These are phyloP conservation scores for Podarcis siculus DNA, from an alignment of 2,797 vertebrate genomes.

Conservation along the genomic window DNA sequence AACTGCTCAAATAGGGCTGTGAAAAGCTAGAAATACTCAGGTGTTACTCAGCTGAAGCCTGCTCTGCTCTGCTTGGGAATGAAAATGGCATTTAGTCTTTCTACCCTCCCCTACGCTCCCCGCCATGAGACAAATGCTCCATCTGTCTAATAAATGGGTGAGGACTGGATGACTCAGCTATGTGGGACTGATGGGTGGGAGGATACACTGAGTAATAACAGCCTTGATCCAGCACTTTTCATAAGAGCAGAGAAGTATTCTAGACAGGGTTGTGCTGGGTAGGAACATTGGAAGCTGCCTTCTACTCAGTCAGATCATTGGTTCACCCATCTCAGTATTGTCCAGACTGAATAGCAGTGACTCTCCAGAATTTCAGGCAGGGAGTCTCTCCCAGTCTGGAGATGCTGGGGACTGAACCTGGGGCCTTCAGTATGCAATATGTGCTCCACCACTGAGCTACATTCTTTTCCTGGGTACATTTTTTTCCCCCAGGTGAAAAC, in stretches of 20 bases:
- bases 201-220: background rate
- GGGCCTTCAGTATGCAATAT: no score
- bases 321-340: no score
- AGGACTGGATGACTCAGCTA: background rate
- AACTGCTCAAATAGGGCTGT: conserved; percentile 46
- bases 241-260: background rate
- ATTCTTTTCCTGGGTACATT: no score
- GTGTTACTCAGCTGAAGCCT: background rate
- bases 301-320: no score
- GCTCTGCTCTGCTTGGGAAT: background rate
- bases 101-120: background rate
- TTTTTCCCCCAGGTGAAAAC: no score
- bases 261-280: background rate
- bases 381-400: no score
- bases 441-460: no score
- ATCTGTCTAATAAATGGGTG: background rate
- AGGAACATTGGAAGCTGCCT: no score
- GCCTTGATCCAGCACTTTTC: background rate
- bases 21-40: conserved; percentile 44
- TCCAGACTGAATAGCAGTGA: no score
- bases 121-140: background rate
- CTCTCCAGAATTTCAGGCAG: no score
- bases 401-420: no score
- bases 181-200: background rate
- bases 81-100: background rate